Conservation (phyloP, 1,140 invertebrate genomes). For the Drosophila mojavensis region DNA sequence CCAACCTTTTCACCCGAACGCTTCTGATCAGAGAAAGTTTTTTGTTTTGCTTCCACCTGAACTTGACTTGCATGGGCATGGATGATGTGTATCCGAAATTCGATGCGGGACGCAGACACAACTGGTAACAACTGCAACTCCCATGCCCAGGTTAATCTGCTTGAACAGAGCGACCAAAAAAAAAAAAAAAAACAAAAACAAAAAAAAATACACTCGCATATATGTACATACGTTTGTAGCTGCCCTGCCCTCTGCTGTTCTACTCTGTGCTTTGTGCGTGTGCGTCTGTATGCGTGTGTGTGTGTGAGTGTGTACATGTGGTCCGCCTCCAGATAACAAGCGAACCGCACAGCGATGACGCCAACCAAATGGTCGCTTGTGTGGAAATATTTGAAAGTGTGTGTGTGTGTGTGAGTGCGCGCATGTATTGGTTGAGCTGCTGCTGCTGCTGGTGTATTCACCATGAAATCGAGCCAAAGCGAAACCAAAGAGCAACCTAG, state of each 20-base stretch:
- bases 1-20: not conserved
- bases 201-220: conserved; percentile 62
- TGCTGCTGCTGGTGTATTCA: conserved; percentile 52
- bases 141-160: conserved; percentile 57
- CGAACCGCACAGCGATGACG: conserved; percentile 73
- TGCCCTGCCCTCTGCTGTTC: conserved; percentile 35
- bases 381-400: conserved; percentile 19
- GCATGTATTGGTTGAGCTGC: conserved; percentile 40
- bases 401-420: conserved; percentile 26
- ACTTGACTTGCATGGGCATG: conserved; percentile 13
- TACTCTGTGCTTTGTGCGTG: conserved; percentile 24
- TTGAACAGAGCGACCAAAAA: conserved; percentile 22
- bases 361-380: conserved; percentile 66
- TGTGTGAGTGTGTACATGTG: conserved; percentile 51
- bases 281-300: conserved; percentile 14
- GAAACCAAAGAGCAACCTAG: conserved; percentile 68
- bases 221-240: conserved; percentile 41
- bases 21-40: conserved; percentile 47
- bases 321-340: conserved; percentile 79
- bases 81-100: conserved; percentile 46
- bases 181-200: conserved; percentile 1
- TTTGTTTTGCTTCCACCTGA: conserved; percentile 10
- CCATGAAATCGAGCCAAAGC: conserved; percentile 81
- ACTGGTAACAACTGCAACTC: conserved; percentile 53
- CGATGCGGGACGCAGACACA: conserved; percentile 38